Evolutionary conservation across 1,140 invertebrate species (phyloP).

Genomic region (Penaeus indicus): DNA sequence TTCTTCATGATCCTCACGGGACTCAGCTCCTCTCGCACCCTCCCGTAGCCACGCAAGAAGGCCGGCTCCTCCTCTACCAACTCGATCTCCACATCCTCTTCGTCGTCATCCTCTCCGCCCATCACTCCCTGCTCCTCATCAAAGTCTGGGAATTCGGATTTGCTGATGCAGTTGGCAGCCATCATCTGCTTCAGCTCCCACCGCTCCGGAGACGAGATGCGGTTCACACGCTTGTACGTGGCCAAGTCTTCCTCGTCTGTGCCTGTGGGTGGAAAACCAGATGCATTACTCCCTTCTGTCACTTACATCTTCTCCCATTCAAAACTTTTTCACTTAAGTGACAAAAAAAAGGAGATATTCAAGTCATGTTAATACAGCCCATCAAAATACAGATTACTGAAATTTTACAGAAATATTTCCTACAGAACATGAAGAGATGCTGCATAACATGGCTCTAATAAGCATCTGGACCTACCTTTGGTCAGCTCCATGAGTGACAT

Average conservation of each 20-base stretch:
- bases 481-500: conserved; percentile 65
- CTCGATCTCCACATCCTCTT: conserved; percentile 99
- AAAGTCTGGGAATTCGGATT: conserved; percentile 91
- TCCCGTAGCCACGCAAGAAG: conserved; percentile 88
- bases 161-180: conserved; percentile 86
- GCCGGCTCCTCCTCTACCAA: conserved; percentile 98
- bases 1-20: conserved; percentile 99
- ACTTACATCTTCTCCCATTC: too few species aligned
- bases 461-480: conserved; percentile 52
- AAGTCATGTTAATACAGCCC: too few species aligned
- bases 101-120: conserved; percentile 86
- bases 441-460: too few species aligned
- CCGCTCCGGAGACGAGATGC: conserved; percentile 95
- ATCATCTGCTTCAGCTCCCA: conserved; percentile 85
- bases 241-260: conserved; percentile 82
- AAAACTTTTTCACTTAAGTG: too few species aligned
- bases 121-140: conserved; percentile 88
- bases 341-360: too few species aligned
- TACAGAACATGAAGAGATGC: too few species aligned
- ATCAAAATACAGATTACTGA: too few species aligned
- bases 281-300: too few species aligned
- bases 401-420: too few species aligned
- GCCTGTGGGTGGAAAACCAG: conserved; percentile 68
- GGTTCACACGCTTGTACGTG: conserved; percentile 85
- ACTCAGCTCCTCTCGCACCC: conserved; percentile 91